A percentile compares a stretch with the other conserved stretches of the same genome.
These are phyloP conservation scores for Nomia melanderi DNA, from an alignment of 1,140 invertebrate species.

Conservation along the genomic window DNA sequence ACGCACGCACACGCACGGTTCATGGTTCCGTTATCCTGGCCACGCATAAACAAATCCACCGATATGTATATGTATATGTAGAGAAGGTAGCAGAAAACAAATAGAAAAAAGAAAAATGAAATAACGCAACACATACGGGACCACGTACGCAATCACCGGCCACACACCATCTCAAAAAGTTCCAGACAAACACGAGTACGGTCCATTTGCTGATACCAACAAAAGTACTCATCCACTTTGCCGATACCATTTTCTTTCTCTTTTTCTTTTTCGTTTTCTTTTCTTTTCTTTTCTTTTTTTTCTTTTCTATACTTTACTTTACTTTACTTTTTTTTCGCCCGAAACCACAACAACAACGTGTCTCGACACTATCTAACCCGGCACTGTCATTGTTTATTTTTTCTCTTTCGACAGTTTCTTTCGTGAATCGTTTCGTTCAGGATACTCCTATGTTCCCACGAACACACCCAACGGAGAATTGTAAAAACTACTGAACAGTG, in stretches of 20 bases:
- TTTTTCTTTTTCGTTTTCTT: background rate
- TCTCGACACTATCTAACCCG: too few species aligned
- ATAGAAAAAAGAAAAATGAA: background rate
- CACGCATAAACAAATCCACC: slow-evolving; percentile 18
- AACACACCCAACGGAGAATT: slow-evolving; percentile 13
- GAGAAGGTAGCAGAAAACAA: slow-evolving; percentile 7
- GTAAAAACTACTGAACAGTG: slow-evolving; percentile 72
- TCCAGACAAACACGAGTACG: slow-evolving; percentile 61
- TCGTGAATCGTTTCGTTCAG: slow-evolving; percentile 35
- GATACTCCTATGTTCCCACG: slow-evolving; percentile 42
- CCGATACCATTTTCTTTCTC: slow-evolving; percentile 37
- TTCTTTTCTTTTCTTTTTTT: too few species aligned
- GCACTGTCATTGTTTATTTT: too few species aligned
- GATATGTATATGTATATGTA: slow-evolving; percentile 5
- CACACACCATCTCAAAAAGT: slow-evolving; percentile 64
- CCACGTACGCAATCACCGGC: slow-evolving; percentile 70
- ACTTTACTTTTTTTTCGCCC: background rate
- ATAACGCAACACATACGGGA: slow-evolving; percentile 7
- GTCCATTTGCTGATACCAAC: slow-evolving; percentile 76
- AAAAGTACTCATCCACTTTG: slow-evolving; percentile 65
- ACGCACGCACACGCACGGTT: background rate
- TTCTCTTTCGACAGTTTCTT: background rate
- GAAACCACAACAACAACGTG: too few species aligned
- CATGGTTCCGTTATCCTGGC: background rate
- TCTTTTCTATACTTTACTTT: too few species aligned